These are phyloP conservation scores for Hyalella azteca DNA, from an alignment of 2,888 invertebrate genomes.

Conservation along the genomic window DNA sequence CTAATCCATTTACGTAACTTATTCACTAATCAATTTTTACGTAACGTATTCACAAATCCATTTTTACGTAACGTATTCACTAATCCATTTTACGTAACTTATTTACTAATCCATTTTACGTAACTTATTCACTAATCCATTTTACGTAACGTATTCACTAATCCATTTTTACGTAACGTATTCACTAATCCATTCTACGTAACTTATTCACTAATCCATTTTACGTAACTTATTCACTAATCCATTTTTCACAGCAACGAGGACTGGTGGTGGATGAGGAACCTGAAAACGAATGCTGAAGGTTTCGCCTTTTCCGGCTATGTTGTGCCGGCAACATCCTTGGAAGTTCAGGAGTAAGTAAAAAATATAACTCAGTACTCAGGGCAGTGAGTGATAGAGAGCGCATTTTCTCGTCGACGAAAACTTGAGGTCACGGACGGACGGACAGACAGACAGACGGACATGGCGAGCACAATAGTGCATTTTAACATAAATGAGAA, in stretches of 20 bases:
- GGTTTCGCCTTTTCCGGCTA: slow-evolving; percentile 98
- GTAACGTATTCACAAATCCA: no score
- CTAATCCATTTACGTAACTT: no score
- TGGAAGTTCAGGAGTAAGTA: slow-evolving; percentile 97
- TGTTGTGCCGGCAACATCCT: slow-evolving; percentile 91
- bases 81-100: not conserved
- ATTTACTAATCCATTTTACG: not conserved
- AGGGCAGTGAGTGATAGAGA: no score
- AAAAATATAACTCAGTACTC: no score
- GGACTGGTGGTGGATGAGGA: slow-evolving; percentile 97
- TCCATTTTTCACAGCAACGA: slow-evolving; percentile 70
- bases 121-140: no score
- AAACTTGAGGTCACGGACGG: no score
- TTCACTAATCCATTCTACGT: not conserved
- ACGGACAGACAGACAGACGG: no score
- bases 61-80: not conserved
- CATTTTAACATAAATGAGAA: no score
- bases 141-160: not conserved
- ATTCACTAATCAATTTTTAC: not conserved
- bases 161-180: not conserved
- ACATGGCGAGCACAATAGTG: no score
- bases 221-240: not conserved
- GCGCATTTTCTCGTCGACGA: no score
- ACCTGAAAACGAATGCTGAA: slow-evolving; percentile 80
- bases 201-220: not conserved